Percentiles rank a stretch among this genome's conserved stretches.
These are phyloP conservation scores for Porites lutea DNA, from an alignment of 64 coral and sea anemone species.

Conservation along the genomic window DNA sequence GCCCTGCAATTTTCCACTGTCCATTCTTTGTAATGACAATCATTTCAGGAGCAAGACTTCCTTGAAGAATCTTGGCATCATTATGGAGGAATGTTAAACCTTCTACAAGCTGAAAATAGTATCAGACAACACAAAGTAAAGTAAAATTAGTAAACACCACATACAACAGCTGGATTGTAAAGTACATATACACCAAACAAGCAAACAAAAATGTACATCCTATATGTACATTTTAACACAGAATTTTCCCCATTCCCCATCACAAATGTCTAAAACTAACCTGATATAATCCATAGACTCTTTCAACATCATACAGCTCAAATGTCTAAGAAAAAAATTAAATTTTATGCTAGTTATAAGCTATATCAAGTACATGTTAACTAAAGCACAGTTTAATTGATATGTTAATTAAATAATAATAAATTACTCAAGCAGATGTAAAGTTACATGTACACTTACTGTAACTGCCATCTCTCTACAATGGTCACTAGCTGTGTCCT, in stretches of 20 bases:
- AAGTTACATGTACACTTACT: no score
- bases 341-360: background rate
- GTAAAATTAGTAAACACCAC: background rate
- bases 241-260: no score
- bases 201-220: no score
- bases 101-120: slow-evolving; percentile 80
- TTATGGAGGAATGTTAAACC: slow-evolving; percentile 98
- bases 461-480: no score
- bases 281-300: slow-evolving; percentile 97
- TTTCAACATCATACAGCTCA: slow-evolving; percentile 98
- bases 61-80: slow-evolving; percentile 96
- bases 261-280: slow-evolving; percentile 20
- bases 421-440: no score
- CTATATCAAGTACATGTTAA: no score
- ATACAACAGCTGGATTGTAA: background rate
- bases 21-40: slow-evolving; percentile 91
- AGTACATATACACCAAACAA: background rate
- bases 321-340: slow-evolving; percentile 53
- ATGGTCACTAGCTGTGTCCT: no score
- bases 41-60: slow-evolving; percentile 76
- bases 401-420: no score
- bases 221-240: no score
- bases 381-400: no score
- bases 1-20: slow-evolving; percentile 92
- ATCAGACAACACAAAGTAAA: background rate